A percentile compares a stretch with the other conserved stretches of the same genome.
Conservation (phyloP, 2,113 vertebrate genomes). For the Proterorhinus semilunaris region DNA sequence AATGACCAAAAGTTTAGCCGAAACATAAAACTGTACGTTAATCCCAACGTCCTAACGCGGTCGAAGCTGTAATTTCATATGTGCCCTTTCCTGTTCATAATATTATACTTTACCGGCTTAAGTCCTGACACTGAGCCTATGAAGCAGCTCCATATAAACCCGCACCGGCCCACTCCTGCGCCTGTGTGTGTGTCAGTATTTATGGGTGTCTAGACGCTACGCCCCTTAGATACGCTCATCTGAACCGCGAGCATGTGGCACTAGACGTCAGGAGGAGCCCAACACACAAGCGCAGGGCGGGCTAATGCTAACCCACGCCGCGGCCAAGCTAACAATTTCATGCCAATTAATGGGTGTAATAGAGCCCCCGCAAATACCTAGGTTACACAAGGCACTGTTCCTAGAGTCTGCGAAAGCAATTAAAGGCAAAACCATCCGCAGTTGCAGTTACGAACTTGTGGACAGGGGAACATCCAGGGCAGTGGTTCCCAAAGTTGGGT, state of each 20-base stretch:
- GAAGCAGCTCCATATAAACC: slow-evolving; percentile 10
- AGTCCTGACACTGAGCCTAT: slow-evolving; percentile 22
- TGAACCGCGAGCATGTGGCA: slow-evolving; percentile 17
- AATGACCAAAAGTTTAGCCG: neutral
- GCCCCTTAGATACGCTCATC: neutral
- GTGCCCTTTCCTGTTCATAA: slow-evolving; percentile 13
- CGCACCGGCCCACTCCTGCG: neutral
- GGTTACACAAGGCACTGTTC: neutral
- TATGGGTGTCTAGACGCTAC: slow-evolving; percentile 23
- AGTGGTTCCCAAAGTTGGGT: too few species aligned
- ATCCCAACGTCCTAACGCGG: neutral
- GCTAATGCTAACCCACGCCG: neutral
- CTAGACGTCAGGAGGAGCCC: neutral
- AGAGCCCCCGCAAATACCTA: neutral
- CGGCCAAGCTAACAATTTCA: neutral
- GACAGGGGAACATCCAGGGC: too few species aligned
- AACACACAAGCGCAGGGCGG: slow-evolving; percentile 10
- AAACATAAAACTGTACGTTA: neutral
- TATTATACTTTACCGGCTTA: slow-evolving; percentile 17
- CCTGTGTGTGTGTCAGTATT: slow-evolving; percentile 5
- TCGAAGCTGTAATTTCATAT: slow-evolving; percentile 19
- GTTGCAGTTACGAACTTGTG: neutral
- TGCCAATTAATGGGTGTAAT: neutral
- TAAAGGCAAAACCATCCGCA: neutral
- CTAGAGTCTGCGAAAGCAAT: neutral